Conservation (phyloP, 1,140 invertebrate genomes). For the Cydia pomonella region DNA sequence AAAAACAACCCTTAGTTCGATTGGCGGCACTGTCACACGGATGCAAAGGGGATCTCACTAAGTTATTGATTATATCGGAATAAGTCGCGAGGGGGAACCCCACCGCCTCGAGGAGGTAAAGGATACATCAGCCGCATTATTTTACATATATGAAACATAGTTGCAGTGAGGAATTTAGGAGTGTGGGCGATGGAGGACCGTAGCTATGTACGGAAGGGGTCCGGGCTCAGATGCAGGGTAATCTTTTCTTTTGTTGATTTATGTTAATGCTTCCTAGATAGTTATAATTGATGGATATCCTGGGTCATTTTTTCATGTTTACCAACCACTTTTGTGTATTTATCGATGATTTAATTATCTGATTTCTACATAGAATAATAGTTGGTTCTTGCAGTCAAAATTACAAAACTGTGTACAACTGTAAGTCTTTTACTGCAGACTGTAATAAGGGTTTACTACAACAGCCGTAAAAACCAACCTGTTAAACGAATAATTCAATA, state of each 20-base stretch:
- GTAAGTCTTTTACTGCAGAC: neutral
- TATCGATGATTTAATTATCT: neutral
- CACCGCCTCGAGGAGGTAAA: constrained; percentile 53
- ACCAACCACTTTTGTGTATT: neutral
- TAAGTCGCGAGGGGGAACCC: constrained; percentile 66
- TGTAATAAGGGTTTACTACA: neutral
- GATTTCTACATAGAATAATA: neutral
- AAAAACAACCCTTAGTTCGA: constrained; percentile 70
- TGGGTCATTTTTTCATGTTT: constrained; percentile 2
- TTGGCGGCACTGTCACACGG: constrained; percentile 76
- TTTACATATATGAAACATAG: constrained; percentile 79
- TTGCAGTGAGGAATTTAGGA: constrained; percentile 65
- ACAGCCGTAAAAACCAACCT: neutral
- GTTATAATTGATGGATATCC: constrained; percentile 4
- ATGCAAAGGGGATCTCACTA: constrained; percentile 80
- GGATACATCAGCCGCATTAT: constrained; percentile 77
- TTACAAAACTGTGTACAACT: neutral
- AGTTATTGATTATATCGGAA: constrained; percentile 81
- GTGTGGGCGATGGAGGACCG: constrained; percentile 35
- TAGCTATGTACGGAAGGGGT: constrained; percentile 15
- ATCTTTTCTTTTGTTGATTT: constrained; percentile 33
- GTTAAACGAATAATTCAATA: neutral
- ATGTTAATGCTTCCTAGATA: constrained; percentile 32
- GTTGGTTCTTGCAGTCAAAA: neutral
- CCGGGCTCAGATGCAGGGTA: constrained; percentile 22